Conservation (phyloP, 2,113 vertebrate genomes). For the Sebastes schlegelii region DNA sequence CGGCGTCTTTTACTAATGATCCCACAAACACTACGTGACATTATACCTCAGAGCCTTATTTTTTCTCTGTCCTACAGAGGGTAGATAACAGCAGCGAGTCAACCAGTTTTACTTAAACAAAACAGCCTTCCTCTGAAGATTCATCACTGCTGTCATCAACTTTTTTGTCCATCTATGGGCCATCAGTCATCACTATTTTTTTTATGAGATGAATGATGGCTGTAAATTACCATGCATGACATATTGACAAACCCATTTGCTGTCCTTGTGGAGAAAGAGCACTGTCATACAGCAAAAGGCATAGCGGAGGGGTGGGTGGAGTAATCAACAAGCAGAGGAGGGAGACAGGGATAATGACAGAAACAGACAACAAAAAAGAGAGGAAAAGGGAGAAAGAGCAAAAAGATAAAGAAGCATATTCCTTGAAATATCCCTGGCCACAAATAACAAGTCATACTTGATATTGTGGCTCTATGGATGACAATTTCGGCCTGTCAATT, state of each 20-base stretch:
- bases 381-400: background rate
- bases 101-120: conserved; percentile 48
- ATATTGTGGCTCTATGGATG: background rate
- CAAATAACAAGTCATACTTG: conserved; percentile 11
- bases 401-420: background rate
- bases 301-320: conserved; percentile 20
- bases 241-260: conserved; percentile 76
- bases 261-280: conserved; percentile 49
- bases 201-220: conserved; percentile 59
- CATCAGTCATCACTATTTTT: conserved; percentile 64
- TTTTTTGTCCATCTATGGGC: conserved; percentile 55
- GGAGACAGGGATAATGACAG: background rate
- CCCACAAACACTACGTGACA: conserved; percentile 26
- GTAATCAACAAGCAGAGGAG: conserved; percentile 35
- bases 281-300: conserved; percentile 35
- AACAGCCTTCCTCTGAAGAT: conserved; percentile 46
- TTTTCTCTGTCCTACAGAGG: conserved; percentile 14
- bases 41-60: conserved; percentile 20
- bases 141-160: conserved; percentile 54
- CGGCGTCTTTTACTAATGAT: conserved; percentile 30
- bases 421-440: conserved; percentile 1
- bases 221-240: conserved; percentile 66
- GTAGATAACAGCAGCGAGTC: conserved; percentile 26
- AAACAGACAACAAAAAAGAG: background rate
- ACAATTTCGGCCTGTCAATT: background rate